Evolutionary conservation across 2,797 vertebrate species (phyloP).

Genomic region (Harpagifer antarcticus): DNA sequence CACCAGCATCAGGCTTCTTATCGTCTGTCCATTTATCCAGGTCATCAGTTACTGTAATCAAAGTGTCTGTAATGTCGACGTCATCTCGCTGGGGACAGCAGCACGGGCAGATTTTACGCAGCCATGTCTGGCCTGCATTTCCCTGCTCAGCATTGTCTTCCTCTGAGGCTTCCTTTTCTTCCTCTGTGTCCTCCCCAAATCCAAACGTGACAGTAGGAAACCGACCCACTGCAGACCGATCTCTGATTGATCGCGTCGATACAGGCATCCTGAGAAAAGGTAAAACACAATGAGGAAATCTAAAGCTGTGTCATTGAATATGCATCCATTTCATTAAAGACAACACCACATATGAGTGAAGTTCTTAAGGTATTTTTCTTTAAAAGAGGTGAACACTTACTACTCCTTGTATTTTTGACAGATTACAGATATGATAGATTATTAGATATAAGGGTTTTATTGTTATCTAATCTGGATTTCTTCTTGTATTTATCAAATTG

Average conservation of each 20-base stretch:
- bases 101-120: conserved; percentile 65
- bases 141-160: conserved; percentile 8
- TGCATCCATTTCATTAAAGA: neutral
- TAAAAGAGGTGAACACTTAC: neutral
- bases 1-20: conserved; percentile 36
- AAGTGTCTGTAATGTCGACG: conserved; percentile 42
- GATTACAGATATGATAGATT: too few relatives aligned
- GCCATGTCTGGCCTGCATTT: conserved; percentile 65
- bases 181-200: conserved; percentile 49
- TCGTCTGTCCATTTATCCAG: rapidly evolving
- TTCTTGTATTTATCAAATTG: too few relatives aligned
- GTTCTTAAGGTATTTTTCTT: neutral
- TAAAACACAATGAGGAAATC: conserved; percentile 11
- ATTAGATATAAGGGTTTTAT: too few relatives aligned
- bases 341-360: neutral
- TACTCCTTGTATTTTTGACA: too few relatives aligned
- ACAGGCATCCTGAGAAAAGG: conserved; percentile 72
- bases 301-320: neutral
- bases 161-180: conserved; percentile 37
- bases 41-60: conserved; percentile 36
- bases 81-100: conserved; percentile 47
- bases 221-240: conserved; percentile 74
- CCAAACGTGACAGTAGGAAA: conserved; percentile 73
- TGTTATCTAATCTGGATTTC: too few relatives aligned
- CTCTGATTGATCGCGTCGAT: conserved; percentile 53